Base-by-base conservation (phyloP, 1,140 invertebrate genomes). In the Lepidurus packardi region DNA sequence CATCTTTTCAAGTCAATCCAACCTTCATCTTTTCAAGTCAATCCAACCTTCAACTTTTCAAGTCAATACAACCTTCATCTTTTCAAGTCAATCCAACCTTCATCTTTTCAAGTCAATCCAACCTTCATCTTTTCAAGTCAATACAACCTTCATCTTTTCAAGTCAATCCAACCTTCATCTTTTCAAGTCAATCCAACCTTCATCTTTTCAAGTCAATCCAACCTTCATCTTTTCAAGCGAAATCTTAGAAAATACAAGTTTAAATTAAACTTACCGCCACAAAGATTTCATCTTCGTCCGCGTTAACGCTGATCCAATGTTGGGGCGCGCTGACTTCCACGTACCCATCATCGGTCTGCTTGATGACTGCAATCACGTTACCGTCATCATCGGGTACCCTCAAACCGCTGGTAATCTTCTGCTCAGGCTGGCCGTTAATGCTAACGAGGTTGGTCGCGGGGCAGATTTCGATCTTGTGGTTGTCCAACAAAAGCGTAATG, bases 381-480 rank as follows among this genome's bases (percentile, higher is more conserved):
- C 75, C 43, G 6, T 74, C 43, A 21, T 41, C 78, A 43, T 78
- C 78, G 9, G 45, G 41, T 41, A 77, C 76, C 34, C 43, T 16
- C 34, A 47, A 53, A 43, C 45, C 77, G 6, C 76, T 43, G 24
- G 16, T 74, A 8, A 79, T 73, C 43, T 44, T 10, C 43, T 78
- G 42, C 11, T 78, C 74, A 34, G 47, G 21, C 21, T 65, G 53
- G 10, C 76, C 75, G 53, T 81, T 81, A 75, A 81, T 41, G 24
- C 53, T 43, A n/a, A 79, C 80, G 34, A n/a, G 44, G 24, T 25
- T 77, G n/a, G 42, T 21, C 9, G 73, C 80, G n/a, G 80, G 80
- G 43, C 74, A 47, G 11, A 80, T 75, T 41, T 73, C 77, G 34
- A 80, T 80, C 73, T 77, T 80, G 24, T 80, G 65, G 34, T 77